These are phyloP conservation scores for Dicaeum eximium DNA, from an alignment of 2,113 vertebrate genomes.

Conservation along the genomic window DNA sequence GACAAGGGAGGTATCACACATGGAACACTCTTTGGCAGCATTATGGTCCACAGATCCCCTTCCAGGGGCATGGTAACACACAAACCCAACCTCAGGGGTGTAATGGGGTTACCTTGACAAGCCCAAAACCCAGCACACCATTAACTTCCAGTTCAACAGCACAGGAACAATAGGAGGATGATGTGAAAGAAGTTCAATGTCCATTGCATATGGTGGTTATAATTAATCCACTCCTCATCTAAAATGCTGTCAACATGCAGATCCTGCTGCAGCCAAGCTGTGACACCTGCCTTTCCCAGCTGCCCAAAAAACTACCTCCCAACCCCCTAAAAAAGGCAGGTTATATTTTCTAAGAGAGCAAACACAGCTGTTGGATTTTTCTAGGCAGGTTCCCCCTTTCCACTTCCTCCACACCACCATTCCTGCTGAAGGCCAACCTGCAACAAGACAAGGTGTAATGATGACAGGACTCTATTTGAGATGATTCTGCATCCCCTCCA, in stretches of 20 bases:
- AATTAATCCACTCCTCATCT: not conserved
- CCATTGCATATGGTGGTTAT: not conserved
- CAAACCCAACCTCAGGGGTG: not conserved
- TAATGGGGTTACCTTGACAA: not conserved
- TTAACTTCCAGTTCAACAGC: not conserved
- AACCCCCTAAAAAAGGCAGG: not conserved
- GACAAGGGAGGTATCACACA: not conserved
- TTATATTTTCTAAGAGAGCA: not conserved
- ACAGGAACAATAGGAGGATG: not conserved
- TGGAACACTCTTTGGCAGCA: not conserved
- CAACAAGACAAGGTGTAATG: not conserved
- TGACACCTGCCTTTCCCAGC: not conserved
- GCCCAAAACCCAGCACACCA: not conserved
- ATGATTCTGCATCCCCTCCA: not conserved
- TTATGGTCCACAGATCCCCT: not conserved
- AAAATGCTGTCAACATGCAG: not conserved
- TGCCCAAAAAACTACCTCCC: not conserved
- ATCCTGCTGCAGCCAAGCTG: not conserved
- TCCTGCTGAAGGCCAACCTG: not conserved
- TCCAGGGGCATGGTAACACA: rapidly evolving
- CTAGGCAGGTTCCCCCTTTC: not conserved
- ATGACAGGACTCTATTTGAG: not conserved
- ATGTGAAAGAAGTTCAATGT: not conserved
- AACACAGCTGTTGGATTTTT: not conserved
- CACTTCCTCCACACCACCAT: not conserved